These are phyloP conservation scores for Ecliptopera silaceata DNA, from an alignment of 2,888 invertebrate genomes.

Conservation along the genomic window DNA sequence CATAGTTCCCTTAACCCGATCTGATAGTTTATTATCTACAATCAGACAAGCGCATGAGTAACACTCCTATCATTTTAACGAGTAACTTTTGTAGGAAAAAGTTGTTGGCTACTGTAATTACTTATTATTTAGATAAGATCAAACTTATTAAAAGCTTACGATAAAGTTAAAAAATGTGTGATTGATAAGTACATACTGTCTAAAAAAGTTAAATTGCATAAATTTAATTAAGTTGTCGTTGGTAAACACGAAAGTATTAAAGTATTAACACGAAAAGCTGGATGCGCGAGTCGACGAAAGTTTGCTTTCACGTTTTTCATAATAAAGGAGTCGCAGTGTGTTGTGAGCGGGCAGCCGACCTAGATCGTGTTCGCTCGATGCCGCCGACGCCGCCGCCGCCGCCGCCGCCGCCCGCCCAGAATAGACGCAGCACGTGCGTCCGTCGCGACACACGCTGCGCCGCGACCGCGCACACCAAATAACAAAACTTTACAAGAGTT, in stretches of 20 bases:
- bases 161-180: too few relatives aligned
- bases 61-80: too few relatives aligned
- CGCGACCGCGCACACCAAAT: conserved; percentile 43
- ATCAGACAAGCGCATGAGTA: too few relatives aligned
- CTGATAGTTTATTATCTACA: too few relatives aligned
- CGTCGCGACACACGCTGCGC: conserved; percentile 62
- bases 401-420: conserved; percentile 67
- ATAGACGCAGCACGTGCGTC: conserved; percentile 82
- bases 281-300: conserved; percentile 28
- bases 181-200: too few relatives aligned
- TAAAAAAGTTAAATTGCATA: too few relatives aligned
- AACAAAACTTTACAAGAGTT: conserved; percentile 43
- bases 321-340: conserved; percentile 33
- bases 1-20: too few relatives aligned
- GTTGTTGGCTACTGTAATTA: too few relatives aligned
- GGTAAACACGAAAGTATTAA: not conserved
- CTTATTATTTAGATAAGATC: too few relatives aligned
- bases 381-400: conserved; percentile 58
- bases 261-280: not conserved
- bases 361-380: conserved; percentile 76
- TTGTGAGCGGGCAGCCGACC: conserved; percentile 62
- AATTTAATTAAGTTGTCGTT: too few relatives aligned
- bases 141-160: too few relatives aligned
- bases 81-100: too few relatives aligned
- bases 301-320: conserved; percentile 31